Evolutionary conservation across 1,140 invertebrate species (phyloP), one percentile per base, ranked within the genome.

Genomic region (Leptopilina clavipes): DNA sequence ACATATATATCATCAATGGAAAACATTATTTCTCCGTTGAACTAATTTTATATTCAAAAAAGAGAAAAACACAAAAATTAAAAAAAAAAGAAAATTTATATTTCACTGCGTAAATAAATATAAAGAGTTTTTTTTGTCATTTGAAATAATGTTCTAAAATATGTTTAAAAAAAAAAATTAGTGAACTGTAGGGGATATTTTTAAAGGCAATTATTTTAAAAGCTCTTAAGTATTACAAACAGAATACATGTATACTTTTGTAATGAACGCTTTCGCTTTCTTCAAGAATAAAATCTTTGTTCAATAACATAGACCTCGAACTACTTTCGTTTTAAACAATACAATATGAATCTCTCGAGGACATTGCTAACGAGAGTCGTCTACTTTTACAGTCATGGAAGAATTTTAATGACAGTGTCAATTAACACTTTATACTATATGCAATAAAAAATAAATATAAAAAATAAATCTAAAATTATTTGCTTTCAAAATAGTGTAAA

Each of bases 11-110:
- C 25, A 65, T 31, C 11, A 37, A 65, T 65, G 25, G 3, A 31
- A 31, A 65, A 65, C 25, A 65, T 37, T 31, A 3, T 31, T 22
- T 59, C 54, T 31, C 2, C 14, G 12, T 65, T 37, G 14, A 31
- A 37, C 25, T 65, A 65, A 65, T 65, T 65, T 65, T n/a, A 65
- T 59, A 65, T 65, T 31, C 59, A n/a, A n/a, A n/a, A n/a, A n/a
- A n/a, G n/a, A n/a, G n/a, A n/a, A n/a, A n/a, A n/a, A n/a, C n/a
- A n/a, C n/a, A n/a, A n/a, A 48, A 14, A 14, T n/a, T 12, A 48
- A 14, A 14, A 48, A n/a, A 0, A 48, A 12, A 48, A 48, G 14
- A 14, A 48, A 48, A 14, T 12, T n/a, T n/a, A 14, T 14, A 1
- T 5, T 9, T 44, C n/a, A n/a, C n/a, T n/a, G n/a, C n/a, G n/a